Percentiles rank a stretch among this genome's conserved stretches.
Evolutionary conservation across 2,113 vertebrate genomes (phyloP).

Genomic region (Falcunculus frontatus): DNA sequence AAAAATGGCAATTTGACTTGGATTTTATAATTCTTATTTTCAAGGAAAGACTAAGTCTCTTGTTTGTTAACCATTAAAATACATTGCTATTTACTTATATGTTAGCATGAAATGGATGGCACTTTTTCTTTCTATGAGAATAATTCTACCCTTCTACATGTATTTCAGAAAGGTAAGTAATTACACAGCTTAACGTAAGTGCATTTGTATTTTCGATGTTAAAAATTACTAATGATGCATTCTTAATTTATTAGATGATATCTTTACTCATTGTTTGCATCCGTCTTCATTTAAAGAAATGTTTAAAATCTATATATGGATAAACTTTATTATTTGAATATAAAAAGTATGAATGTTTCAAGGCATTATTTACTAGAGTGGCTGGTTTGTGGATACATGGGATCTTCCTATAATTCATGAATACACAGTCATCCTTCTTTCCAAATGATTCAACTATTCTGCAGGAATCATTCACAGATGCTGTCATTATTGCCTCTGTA

Average conservation of each 20-base stretch:
- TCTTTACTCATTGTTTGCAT: neutral
- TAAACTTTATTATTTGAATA: neutral
- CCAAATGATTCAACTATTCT: neutral
- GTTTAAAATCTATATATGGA: neutral
- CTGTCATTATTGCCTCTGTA: neutral
- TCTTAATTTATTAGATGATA: neutral
- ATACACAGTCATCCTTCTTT: neutral
- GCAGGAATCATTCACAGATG: neutral
- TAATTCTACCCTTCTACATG: neutral
- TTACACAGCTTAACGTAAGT: neutral
- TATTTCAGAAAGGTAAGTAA: neutral
- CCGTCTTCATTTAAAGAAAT: neutral
- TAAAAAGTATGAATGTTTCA: neutral
- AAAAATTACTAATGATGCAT: neutral
- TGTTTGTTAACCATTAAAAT: neutral
- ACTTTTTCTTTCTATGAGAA: neutral
- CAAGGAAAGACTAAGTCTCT: neutral
- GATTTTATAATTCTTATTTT: neutral
- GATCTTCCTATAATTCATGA: neutral
- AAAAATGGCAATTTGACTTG: neutral
- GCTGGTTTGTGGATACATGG: neutral
- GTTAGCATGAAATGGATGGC: neutral
- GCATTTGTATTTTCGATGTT: neutral
- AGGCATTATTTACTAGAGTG: neutral
- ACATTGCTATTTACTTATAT: neutral